Evolutionary conservation across 2,797 vertebrate genomes (phyloP).

Genomic region (Sebastes taczanowskii): DNA sequence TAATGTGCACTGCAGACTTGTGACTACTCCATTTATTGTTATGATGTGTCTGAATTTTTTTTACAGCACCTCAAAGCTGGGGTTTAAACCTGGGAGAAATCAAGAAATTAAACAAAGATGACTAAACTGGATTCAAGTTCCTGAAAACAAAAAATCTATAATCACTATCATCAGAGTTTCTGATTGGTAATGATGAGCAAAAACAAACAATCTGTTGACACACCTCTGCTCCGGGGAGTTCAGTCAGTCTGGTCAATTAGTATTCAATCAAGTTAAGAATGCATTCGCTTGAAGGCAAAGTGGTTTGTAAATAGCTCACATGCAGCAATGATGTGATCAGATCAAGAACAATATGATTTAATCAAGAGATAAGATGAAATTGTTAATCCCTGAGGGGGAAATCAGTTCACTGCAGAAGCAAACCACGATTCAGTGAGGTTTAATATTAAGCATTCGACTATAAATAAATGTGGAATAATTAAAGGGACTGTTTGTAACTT

Average conservation of each 20-base stretch:
- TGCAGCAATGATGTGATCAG: neutral
- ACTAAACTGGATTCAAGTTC: neutral
- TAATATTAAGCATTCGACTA: neutral
- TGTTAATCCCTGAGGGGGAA: neutral
- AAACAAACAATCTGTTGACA: neutral
- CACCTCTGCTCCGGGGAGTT: neutral
- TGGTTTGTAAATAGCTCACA: neutral
- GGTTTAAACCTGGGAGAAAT: neutral
- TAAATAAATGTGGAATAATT: neutral
- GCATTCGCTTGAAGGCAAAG: neutral
- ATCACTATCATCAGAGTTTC: neutral
- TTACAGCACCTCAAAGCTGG: neutral
- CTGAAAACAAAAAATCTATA: neutral
- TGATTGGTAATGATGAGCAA: constrained; percentile 3
- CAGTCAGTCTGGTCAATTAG: neutral
- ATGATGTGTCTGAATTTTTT: neutral
- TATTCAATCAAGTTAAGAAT: neutral
- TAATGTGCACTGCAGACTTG: neutral
- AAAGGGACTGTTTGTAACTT: neutral
- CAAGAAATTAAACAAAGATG: neutral
- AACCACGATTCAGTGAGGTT: neutral
- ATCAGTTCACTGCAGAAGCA: neutral
- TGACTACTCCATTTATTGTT: neutral
- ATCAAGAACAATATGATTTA: neutral
- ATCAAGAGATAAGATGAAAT: neutral